Base-by-base conservation (phyloP, 2,888 invertebrate genomes). In the Dynastes grantii region DNA sequence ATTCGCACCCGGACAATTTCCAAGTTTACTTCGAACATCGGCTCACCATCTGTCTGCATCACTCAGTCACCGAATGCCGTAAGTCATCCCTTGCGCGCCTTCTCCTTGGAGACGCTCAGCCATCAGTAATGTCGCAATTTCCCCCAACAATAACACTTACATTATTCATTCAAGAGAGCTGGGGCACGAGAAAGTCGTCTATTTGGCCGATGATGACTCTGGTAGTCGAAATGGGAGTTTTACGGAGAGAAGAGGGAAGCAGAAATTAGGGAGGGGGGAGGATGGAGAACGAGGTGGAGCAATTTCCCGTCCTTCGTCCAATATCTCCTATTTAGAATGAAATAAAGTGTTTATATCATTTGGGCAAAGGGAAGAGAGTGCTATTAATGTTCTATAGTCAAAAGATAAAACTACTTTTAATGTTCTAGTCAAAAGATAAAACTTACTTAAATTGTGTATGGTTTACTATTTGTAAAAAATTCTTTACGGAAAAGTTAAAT, bases 71-170 rank as follows among this genome's bases (percentile, higher is more conserved):
- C 65, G 45, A 67, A 11, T 8, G 9, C 65, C 40, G 40, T 45
- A 67, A 67, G 65, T 67, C 65, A 67, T 67, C 22, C 65, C 22
- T 45, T 22, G 9, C 63, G 27, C 13, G 29, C n/a, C 63, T 63
- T 63, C 63, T 63, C 63, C 37, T 64, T 58, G 22, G 55, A 8
- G 9, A 22, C 16, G 55, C 22, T 58, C 55, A 58, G 55, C 37
- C 64, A 64, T 53, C 32, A 51, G 70, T 51, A 70, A 70, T 53
- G 68, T 70, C 68, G 53, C 51, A 51, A 53, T 70, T 70, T 70
- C 70, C n/a, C 32, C 53, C 70, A 70, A 70, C 70, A 70, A 70
- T 70, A 70, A 70, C 70, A 70, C 67, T 67, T 67, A 67, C 70
- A 70, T 70, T 70, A 70, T 70, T 70, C 70, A 70, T 70, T 70